Evolutionary conservation across 2,113 vertebrate species (phyloP), one percentile per base, ranked within the genome.

Genomic region (Gobio gobio): DNA sequence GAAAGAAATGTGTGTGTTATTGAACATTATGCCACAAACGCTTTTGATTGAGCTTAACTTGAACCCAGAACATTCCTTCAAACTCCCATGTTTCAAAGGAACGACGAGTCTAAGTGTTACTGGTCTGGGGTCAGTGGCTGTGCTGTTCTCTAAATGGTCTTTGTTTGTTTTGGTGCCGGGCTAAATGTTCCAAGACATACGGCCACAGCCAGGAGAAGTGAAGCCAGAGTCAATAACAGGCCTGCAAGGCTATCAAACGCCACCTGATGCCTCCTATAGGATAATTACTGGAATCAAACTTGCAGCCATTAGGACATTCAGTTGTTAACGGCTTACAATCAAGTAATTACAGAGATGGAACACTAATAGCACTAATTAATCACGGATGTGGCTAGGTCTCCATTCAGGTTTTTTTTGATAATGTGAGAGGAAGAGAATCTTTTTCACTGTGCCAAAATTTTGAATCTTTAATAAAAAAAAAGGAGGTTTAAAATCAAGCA

Each of bases 301-400:
- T 82, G 75, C 82, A 66, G 85, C 33, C 83, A 88, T 83, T 87
- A 88, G 68, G 82, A 86, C 78, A 83, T 87, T 56, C 64, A 51
- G 45, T 81, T 74, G 72, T 82, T 90, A 90, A 89, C 86, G 82
- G 85, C 61, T 56, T 58, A 70, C 84, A 87, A 90, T 90, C 76
- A 86, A 84, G 82, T 86, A 87, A 90, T 90, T 90, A 91, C 72
- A 83, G 84, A 45, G 82, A 85, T 73, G 87, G 82, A 80, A 83
- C 78, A 72, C 81, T 83, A 85, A 85, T 73, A 90, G 90, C 47
- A 76, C 75, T 90, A 87, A 88, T 88, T 86, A 87, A 88, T 88
- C 78, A 85, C 68, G 36, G 72, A 84, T 68, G 86, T 83, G 85
- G 84, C 58, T 59, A 64, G 9, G n/a, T 85, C 84, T 84, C 51